A percentile compares a stretch with the other conserved stretches of the same genome.
These are phyloP conservation scores for Drosophila mercatorum DNA, from an alignment of 2,888 invertebrate species.

Conservation along the genomic window DNA sequence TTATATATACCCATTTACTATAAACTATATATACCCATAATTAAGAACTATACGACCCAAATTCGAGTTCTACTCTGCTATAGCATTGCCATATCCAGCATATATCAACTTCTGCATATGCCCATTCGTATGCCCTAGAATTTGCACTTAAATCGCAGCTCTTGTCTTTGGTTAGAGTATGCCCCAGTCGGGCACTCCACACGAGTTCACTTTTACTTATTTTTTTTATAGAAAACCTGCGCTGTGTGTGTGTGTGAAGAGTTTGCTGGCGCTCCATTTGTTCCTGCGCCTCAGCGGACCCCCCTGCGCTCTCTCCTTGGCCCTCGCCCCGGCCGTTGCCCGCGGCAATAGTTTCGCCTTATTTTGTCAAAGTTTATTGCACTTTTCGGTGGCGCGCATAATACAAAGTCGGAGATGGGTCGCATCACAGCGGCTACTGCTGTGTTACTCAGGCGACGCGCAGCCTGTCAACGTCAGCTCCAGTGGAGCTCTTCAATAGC, in stretches of 20 bases:
- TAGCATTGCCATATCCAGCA: no score
- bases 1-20: background rate
- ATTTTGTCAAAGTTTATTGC: slow-evolving; percentile 76
- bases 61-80: no score
- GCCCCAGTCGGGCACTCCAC: background rate
- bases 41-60: no score
- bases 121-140: background rate
- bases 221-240: slow-evolving; percentile 9
- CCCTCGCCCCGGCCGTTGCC: slow-evolving; percentile 9
- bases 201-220: background rate
- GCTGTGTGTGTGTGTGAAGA: slow-evolving; percentile 35
- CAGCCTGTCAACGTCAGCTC: slow-evolving; percentile 33
- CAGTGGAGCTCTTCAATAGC: slow-evolving; percentile 10
- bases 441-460: slow-evolving; percentile 21
- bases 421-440: slow-evolving; percentile 28
- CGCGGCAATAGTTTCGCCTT: slow-evolving; percentile 51
- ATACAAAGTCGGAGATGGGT: slow-evolving; percentile 33
- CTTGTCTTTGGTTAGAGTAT: background rate
- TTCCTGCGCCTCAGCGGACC: background rate
- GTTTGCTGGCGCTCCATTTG: slow-evolving; percentile 55
- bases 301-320: background rate
- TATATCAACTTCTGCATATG: no score
- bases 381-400: slow-evolving; percentile 60
- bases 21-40: background rate
- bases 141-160: background rate